Conservation (phyloP, 2,797 vertebrate species). For the Pteronotus mesoamericanus region DNA sequence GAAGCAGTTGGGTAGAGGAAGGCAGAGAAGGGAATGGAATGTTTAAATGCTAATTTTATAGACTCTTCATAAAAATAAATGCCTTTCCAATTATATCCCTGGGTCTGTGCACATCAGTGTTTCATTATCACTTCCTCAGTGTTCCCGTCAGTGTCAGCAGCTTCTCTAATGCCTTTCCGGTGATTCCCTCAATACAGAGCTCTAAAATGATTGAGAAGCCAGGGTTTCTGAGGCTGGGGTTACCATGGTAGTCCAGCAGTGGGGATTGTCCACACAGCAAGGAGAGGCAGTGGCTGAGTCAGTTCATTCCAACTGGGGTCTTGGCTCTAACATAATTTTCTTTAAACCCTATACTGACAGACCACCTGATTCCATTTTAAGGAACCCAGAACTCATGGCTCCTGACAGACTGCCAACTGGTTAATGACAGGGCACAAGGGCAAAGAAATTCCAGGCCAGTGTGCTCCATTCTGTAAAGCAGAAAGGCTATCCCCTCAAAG, state of each 20-base stretch:
- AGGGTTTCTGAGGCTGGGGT: background rate
- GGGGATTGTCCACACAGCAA: background rate
- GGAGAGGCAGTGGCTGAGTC: background rate
- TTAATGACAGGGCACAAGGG: background rate
- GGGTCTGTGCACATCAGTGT: background rate
- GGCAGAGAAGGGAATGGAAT: background rate
- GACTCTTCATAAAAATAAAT: slow-evolving; percentile 35
- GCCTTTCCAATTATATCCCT: background rate
- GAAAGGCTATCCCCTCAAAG: background rate
- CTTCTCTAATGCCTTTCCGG: background rate
- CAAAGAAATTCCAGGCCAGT: background rate
- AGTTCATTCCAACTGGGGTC: background rate
- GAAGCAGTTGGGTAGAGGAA: background rate
- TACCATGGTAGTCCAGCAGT: background rate
- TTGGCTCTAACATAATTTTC: background rate
- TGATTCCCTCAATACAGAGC: background rate
- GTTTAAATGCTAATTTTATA: background rate
- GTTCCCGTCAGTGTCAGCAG: background rate
- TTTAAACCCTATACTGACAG: background rate
- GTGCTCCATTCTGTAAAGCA: background rate
- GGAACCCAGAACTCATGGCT: background rate
- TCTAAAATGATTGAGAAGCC: background rate
- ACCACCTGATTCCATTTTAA: background rate
- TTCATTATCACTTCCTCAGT: background rate
- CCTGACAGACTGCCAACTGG: background rate